A percentile compares a stretch with the other conserved stretches of the same genome.
Conservation (phyloP, 2,113 vertebrate species). For the Cyprinus carpio region DNA sequence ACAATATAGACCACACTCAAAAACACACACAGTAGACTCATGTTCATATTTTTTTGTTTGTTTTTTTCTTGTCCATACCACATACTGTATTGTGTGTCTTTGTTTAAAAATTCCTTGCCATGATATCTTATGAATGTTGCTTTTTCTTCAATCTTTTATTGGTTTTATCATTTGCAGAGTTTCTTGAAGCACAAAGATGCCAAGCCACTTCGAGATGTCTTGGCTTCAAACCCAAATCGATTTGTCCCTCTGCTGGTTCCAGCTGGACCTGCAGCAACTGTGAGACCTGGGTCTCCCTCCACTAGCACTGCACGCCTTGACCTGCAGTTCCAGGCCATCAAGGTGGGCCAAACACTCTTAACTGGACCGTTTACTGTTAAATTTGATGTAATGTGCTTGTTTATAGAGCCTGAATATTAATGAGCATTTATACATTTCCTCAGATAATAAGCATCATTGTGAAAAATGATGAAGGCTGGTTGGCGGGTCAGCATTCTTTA, state of each 20-base stretch:
- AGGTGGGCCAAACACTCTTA: conserved; percentile 70
- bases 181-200: conserved; percentile 98
- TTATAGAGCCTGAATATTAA: background rate
- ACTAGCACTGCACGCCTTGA: conserved; percentile 87
- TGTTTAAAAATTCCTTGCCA: conserved; percentile 37
- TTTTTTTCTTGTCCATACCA: background rate
- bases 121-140: background rate
- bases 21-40: conserved; percentile 98
- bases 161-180: conserved; percentile 75
- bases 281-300: conserved; percentile 93
- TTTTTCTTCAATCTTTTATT: background rate
- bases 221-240: conserved; percentile 93
- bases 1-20: conserved; percentile 99
- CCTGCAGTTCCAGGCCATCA: conserved; percentile 97
- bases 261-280: conserved; percentile 81
- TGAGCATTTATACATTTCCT: background rate
- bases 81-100: conserved; percentile 25
- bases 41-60: conserved; percentile 92
- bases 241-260: conserved; percentile 92
- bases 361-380: background rate
- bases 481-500: conserved; percentile 93
- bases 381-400: background rate
- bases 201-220: conserved; percentile 90
- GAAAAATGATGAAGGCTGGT: conserved; percentile 96
- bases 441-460: conserved; percentile 99